Evolutionary conservation across 2,888 invertebrate species (phyloP), one percentile per base, ranked within the genome.

Genomic region (Drosophila borealis): DNA sequence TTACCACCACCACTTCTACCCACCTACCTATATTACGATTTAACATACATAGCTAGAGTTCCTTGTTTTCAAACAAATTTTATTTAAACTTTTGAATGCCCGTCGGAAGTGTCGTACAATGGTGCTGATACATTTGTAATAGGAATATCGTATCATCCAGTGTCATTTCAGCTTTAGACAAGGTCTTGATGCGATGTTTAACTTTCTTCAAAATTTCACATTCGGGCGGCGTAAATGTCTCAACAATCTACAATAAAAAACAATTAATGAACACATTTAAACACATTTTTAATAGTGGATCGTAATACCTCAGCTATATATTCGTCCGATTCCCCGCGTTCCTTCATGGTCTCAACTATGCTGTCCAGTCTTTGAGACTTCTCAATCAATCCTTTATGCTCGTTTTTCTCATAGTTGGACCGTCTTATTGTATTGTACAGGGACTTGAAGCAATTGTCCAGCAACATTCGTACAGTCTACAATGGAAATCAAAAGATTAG

Each of bases 191-290:
- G 36, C 95, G 94, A 50, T 93, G 94, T 89, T 96, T 96, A 0
- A 97, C 95, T 85, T 95, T 95, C 51, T 94, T 94, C 0, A 98
- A 93, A 33, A 96, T 94, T 64, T 95, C 94, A 57, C 95, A 93
- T 91, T 98, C 98, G 0, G 97, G 96, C 0, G 97, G 97, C 0
- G 98, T 97, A 63, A 98, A 94, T 83, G 97, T 96, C 90, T 97
- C 97, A 89, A 96, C 81, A 64, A 91, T 90, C 91, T 91, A 45
- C 11, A 78, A 4, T 6, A 19, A 39, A 4, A n/a, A 3, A 9
- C 29, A 46, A 36, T 0, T 25, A 10, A 53, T n/a, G 0, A 53
- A 29, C 11, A 1, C 4, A 41, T 9, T 6, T 8, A 9, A 14
- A 13, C 4, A 3, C 2, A 14, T 11, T 5, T 33, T 1, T 2